phyloP scores from a whole-genome alignment of 2,113 vertebrate species.

The zebrafish (Danio rerio) region DNA sequence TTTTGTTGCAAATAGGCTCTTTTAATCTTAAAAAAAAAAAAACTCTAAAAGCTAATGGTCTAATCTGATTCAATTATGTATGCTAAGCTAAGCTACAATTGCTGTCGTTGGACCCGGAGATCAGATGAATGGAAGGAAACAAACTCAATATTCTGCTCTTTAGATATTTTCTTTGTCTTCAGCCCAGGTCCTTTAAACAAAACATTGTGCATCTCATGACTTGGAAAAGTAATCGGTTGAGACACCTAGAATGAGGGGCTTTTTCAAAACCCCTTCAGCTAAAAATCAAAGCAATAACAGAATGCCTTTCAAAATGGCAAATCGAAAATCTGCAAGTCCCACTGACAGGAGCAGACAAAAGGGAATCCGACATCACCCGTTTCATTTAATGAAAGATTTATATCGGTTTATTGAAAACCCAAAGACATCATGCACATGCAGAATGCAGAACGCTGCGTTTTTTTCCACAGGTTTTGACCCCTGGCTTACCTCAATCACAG shows the following conservation, averaged over 20 bases:
- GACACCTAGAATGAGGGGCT: neutral
- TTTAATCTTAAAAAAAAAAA: no score
- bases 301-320: neutral
- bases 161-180: no score
- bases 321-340: neutral
- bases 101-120: no score
- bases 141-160: no score
- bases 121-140: no score
- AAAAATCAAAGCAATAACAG: neutral
- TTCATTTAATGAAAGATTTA: constrained; percentile 27
- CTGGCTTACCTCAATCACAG: constrained; percentile 41
- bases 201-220: neutral
- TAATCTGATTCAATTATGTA: no score
- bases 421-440: constrained; percentile 10
- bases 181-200: neutral
- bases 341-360: neutral
- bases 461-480: neutral
- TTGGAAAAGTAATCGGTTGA: neutral
- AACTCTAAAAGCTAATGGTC: no score
- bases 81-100: no score
- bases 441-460: constrained; percentile 31
- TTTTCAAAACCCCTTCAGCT: neutral
- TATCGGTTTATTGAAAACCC: constrained; percentile 27
- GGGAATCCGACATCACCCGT: neutral
- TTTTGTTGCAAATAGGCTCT: no score